phyloP scores from a whole-genome alignment of 2,888 invertebrate genomes.

The Spisula solida region DNA sequence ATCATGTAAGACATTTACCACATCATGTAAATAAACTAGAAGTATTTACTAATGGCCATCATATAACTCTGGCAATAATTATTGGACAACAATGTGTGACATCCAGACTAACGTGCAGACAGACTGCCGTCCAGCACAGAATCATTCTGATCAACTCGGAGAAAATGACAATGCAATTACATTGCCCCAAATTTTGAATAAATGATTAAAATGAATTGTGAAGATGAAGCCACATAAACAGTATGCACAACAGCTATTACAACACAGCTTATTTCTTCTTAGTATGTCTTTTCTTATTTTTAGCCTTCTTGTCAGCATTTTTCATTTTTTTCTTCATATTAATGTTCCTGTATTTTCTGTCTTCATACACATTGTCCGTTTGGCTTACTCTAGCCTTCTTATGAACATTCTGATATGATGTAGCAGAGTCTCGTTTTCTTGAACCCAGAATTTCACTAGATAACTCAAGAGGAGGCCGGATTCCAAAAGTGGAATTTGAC shows the following conservation, averaged over 20 bases:
- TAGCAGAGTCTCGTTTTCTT: background rate
- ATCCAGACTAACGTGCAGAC: no score
- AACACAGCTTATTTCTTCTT: background rate
- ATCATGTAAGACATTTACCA: no score
- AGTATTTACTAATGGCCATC: no score
- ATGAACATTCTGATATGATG: background rate
- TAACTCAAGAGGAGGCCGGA: constrained; percentile 2
- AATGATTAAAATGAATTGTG: no score
- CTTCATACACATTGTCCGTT: background rate
- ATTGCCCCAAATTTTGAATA: no score
- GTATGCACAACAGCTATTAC: no score
- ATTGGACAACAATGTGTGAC: no score
- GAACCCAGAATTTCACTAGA: background rate
- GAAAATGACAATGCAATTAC: no score
- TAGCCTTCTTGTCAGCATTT: constrained; percentile 33
- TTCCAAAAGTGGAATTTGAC: constrained; percentile 31
- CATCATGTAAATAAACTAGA: no score
- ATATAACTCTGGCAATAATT: no score
- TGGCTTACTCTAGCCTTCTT: background rate
- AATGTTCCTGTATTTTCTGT: constrained; percentile 32
- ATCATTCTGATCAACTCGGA: no score
- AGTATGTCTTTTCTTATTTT: constrained; percentile 10
- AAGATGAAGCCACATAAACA: background rate
- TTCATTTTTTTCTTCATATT: constrained; percentile 37
- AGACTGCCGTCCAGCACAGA: no score